Base-by-base conservation (phyloP, 2,888 invertebrate species). In the Phyto melanocephala region DNA sequence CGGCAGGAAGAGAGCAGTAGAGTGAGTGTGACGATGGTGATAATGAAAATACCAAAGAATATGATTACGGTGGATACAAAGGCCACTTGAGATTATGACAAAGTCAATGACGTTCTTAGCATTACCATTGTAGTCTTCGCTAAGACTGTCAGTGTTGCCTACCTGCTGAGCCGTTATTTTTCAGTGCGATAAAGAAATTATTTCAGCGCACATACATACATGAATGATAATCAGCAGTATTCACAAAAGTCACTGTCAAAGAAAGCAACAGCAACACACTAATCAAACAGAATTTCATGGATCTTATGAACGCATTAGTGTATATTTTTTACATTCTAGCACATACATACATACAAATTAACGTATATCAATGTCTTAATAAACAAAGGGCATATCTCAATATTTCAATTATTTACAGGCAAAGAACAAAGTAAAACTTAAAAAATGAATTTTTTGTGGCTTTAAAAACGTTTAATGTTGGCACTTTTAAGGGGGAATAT, bases 61-160 rank as follows among this genome's bases (percentile, higher is more conserved):
- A 62, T 45, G 62, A 54, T 80, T 45, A 80, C 33, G 68, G 28
- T 70, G 65, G 47, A 40, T 35, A 58, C 75, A 76, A 75, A 81
- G 67, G 68, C 71, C 77, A 81, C 81, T 81, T 40, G 77, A 81
- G 81, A 77, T 81, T 81, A 72, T 71, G 71, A 54, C 76, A 81
- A 76, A 76, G 81, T 81, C 75, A 75, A 63, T 77, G 76, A 54
- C 71, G 24, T 72, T 45, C 47, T 50, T 63, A 56, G 56, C 37
- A 33, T 62, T 24, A 15, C 42, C 62, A 63, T 24, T 54, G 62
- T 28, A 54, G 52, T 58, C 63, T 15, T 65, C 54, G 22, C 71
- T 65, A 70, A 62, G 62, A 67, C 22, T 58, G 42, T 62, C 62
- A 58, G 54, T 62, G 76, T 42, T 71, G 77, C 54, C 72, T 72